A percentile compares a stretch with the other conserved stretches of the same genome.
Evolutionary conservation across 2,113 vertebrate species (phyloP).

Genomic region (Tetrax tetrax): DNA sequence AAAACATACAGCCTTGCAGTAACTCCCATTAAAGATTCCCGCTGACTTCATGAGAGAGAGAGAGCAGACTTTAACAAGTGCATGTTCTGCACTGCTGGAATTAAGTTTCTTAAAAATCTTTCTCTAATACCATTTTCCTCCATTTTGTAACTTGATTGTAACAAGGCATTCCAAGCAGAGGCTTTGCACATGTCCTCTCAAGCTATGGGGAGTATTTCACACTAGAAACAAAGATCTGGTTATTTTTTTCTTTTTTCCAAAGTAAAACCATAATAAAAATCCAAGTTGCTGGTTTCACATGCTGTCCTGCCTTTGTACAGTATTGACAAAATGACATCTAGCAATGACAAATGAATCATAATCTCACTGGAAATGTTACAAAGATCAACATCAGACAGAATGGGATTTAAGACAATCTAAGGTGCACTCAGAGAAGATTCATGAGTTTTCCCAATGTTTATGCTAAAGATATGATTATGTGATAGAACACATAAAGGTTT

Average conservation of each 20-base stretch:
- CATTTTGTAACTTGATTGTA: conserved; percentile 15
- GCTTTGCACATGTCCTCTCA: background rate
- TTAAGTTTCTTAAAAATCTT: background rate
- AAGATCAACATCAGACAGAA: conserved; percentile 1
- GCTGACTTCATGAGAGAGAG: background rate
- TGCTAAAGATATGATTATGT: background rate
- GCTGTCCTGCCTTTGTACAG: background rate
- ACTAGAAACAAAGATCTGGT: background rate
- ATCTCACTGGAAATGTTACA: background rate
- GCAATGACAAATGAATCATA: background rate
- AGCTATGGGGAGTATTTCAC: background rate
- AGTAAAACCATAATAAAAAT: background rate
- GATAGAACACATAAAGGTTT: background rate
- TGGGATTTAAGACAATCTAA: background rate
- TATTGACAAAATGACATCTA: background rate
- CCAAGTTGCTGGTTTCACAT: background rate
- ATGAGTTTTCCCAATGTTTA: background rate
- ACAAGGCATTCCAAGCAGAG: background rate
- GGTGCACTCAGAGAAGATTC: background rate
- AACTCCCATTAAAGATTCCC: conserved; percentile 6
- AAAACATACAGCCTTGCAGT: background rate
- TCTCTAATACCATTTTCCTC: background rate
- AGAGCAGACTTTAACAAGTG: background rate
- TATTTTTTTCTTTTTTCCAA: background rate
- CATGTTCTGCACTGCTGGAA: background rate